A percentile compares a stretch with the other conserved stretches of the same genome.
These are phyloP conservation scores for Trichomycterus rosablanca DNA, from an alignment of 2,113 vertebrate genomes.

Conservation along the genomic window DNA sequence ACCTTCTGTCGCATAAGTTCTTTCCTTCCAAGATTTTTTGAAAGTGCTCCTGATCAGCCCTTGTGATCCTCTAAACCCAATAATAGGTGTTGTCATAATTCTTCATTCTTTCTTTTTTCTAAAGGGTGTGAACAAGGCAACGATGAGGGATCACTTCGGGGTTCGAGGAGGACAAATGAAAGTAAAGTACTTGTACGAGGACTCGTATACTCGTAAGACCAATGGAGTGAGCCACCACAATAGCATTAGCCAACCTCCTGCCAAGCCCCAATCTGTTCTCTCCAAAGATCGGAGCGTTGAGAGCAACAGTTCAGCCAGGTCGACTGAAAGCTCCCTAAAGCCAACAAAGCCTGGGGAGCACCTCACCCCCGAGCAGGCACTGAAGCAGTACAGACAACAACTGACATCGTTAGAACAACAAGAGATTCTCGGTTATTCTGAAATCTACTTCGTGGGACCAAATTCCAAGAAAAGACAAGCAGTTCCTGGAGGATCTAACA, in stretches of 20 bases:
- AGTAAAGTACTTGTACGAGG: slow-evolving; percentile 90
- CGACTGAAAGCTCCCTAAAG: slow-evolving; percentile 59
- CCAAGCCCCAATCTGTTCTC: slow-evolving; percentile 66
- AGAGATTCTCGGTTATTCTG: slow-evolving; percentile 82
- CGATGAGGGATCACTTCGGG: slow-evolving; percentile 77
- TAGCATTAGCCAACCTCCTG: slow-evolving; percentile 57
- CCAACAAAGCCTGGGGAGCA: slow-evolving; percentile 65
- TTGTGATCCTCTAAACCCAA: too few species aligned
- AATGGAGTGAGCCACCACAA: slow-evolving; percentile 66
- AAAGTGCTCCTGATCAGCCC: too few species aligned
- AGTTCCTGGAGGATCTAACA: slow-evolving; percentile 84
- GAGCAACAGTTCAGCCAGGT: slow-evolving; percentile 70
- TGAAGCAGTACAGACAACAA: slow-evolving; percentile 85
- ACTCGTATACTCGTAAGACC: slow-evolving; percentile 78
- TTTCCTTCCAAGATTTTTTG: too few species aligned
- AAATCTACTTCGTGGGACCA: slow-evolving; percentile 92
- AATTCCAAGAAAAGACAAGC: slow-evolving; percentile 90
- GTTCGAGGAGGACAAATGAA: slow-evolving; percentile 78
- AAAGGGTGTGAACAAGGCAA: slow-evolving; percentile 68
- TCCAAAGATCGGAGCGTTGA: slow-evolving; percentile 79
- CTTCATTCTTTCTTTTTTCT: background rate
- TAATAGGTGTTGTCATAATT: too few species aligned
- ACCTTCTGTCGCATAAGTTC: too few species aligned
- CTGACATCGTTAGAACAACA: slow-evolving; percentile 83
- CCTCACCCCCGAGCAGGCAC: slow-evolving; percentile 81